A percentile compares a stretch with the other conserved stretches of the same genome.
These are phyloP conservation scores for Tribolium freemani DNA, from an alignment of 2,888 invertebrate species.

Conservation along the genomic window DNA sequence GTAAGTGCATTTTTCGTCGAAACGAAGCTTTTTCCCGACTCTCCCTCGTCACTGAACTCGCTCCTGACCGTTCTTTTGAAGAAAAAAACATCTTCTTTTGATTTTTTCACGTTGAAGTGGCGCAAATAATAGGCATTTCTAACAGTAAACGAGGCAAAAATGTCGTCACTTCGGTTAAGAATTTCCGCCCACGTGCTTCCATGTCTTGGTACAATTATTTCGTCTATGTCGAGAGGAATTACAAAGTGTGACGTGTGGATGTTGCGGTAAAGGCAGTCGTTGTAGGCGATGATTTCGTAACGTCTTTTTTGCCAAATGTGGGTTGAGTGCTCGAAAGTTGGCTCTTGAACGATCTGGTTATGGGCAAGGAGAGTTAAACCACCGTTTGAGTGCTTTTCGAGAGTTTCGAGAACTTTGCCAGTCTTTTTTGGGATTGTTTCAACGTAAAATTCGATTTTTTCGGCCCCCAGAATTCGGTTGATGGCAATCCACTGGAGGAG, in stretches of 20 bases:
- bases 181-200: slow-evolving; percentile 73
- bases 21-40: slow-evolving; percentile 81
- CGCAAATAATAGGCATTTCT: slow-evolving; percentile 74
- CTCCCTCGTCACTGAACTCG: slow-evolving; percentile 73
- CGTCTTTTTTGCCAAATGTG: slow-evolving; percentile 78
- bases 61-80: slow-evolving; percentile 53
- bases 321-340: slow-evolving; percentile 31
- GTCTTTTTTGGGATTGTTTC: slow-evolving; percentile 73
- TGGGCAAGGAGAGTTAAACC: neutral
- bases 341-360: slow-evolving; percentile 1
- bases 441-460: slow-evolving; percentile 77
- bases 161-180: slow-evolving; percentile 53
- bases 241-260: slow-evolving; percentile 75
- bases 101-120: slow-evolving; percentile 35
- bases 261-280: slow-evolving; percentile 84
- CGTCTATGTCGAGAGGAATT: slow-evolving; percentile 81
- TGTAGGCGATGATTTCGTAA: slow-evolving; percentile 82
- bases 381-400: neutral
- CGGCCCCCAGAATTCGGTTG: slow-evolving; percentile 77
- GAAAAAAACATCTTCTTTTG: slow-evolving; percentile 50
- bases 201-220: slow-evolving; percentile 78
- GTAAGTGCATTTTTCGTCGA: slow-evolving; percentile 76
- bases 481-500: slow-evolving; percentile 82
- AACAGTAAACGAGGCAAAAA: slow-evolving; percentile 73
- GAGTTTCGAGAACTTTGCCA: slow-evolving; percentile 54